These are phyloP conservation scores for Astropecten irregularis DNA, from an alignment of 53 echinoderm and acorn worm species.

Conservation along the genomic window DNA sequence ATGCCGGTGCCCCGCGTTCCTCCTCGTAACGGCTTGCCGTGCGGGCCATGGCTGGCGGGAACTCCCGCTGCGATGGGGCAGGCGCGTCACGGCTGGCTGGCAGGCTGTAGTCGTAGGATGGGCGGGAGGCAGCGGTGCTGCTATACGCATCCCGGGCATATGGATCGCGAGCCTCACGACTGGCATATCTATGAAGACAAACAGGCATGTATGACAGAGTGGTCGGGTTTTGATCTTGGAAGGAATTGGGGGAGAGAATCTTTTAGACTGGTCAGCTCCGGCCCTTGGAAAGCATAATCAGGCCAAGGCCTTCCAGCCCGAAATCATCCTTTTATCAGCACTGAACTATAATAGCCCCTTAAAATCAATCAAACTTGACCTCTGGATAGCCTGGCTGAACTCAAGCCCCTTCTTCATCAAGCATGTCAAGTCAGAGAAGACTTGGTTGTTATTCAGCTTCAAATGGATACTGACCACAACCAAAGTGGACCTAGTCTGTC, in stretches of 20 bases:
- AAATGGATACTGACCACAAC: too few relatives aligned
- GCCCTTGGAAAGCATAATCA: too few relatives aligned
- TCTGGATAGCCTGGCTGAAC: too few relatives aligned
- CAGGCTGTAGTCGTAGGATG: slow-evolving; percentile 45
- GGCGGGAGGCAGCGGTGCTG: slow-evolving; percentile 30
- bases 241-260: neutral
- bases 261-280: neutral
- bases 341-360: too few relatives aligned
- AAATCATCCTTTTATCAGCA: too few relatives aligned
- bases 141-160: slow-evolving; percentile 48
- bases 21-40: slow-evolving; percentile 41
- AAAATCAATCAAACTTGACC: too few relatives aligned
- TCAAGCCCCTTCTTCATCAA: too few relatives aligned
- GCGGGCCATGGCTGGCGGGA: slow-evolving; percentile 14
- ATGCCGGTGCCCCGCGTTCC: slow-evolving; percentile 4
- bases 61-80: slow-evolving; percentile 16
- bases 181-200: neutral
- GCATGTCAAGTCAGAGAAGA: too few relatives aligned
- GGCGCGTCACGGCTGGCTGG: slow-evolving; percentile 39
- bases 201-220: neutral
- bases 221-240: neutral
- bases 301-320: too few relatives aligned
- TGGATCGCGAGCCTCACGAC: slow-evolving; percentile 40
- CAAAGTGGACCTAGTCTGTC: too few relatives aligned
- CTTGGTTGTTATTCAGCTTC: too few relatives aligned